Base-by-base conservation (phyloP, 1,140 invertebrate genomes). In the Dreissena rostriformis region DNA sequence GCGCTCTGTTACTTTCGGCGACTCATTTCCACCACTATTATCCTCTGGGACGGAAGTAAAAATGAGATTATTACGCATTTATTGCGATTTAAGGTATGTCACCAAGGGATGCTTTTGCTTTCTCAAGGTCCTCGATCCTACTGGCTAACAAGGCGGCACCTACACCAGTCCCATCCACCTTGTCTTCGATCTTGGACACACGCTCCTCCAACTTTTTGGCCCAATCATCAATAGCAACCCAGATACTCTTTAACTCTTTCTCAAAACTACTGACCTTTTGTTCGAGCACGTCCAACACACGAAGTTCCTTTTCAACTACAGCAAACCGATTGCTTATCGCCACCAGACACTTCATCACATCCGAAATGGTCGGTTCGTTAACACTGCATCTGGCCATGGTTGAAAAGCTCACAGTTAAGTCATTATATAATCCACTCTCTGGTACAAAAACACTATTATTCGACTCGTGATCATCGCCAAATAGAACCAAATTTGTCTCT, bases 191-290 rank as follows among this genome's bases (percentile, higher is more conserved):
- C 51, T 55, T 52, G 51, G 39, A 52, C 51, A 73, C 19, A 19
- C 71, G 71, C 22, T 73, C 71, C 15, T 73, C 70, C 39, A 39
- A 39, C 39, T 26, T 67, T 67, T 67, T 67, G 65, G 65, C 24
- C 29, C 24, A 14, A 24, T 67, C 65, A 26, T 72, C 70, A 14
- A 72, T 52, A n/a, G 70, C 70, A 11, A 72, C 22, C 70, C 70
- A 72, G 11, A 72, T 52, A 39, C 28, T 72, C 22, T 72, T 72
- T 29, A 72, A 29, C 29, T 72, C 70, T 72, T 72, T 72, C 24
- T 72, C 70, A 72, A 72, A 72, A 15, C 49, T 51, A 6, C 22
- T 49, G 29, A 72, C 29, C 52, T 72, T 26, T 51, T 72, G 39
- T 49, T 72, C 26, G 15, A 72, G 70, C 29, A 29, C 15, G 11